Evolutionary conservation across 2,113 vertebrate species (phyloP).

Genomic region (Bujurquina vittata): DNA sequence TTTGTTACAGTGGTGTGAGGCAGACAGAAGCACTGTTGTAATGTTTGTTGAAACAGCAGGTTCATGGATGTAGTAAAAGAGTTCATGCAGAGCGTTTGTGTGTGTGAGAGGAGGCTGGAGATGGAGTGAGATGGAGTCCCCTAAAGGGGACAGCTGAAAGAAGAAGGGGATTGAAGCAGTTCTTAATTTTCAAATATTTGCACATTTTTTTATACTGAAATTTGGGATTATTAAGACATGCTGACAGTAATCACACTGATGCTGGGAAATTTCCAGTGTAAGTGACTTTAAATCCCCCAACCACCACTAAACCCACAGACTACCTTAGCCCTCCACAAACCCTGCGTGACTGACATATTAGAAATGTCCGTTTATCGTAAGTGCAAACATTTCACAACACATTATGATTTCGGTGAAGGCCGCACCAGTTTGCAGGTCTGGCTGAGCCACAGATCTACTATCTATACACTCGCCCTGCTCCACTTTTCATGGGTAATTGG

Average conservation of each 20-base stretch:
- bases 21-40: not conserved
- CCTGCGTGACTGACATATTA: not conserved
- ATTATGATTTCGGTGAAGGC: not conserved
- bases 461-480: not conserved
- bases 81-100: not conserved
- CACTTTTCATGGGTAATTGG: slow-evolving; percentile 66
- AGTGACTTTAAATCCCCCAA: not conserved
- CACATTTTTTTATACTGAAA: not conserved
- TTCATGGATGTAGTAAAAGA: not conserved
- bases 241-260: not conserved
- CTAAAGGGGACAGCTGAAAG: not conserved
- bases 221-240: not conserved
- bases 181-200: not conserved
- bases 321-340: not conserved
- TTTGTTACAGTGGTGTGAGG: not conserved
- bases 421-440: not conserved
- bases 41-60: not conserved
- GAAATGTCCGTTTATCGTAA: not conserved
- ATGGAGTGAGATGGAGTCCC: not conserved
- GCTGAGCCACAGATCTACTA: slow-evolving; percentile 30
- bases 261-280: too few species aligned
- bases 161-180: not conserved
- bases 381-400: not conserved
- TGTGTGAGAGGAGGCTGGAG: not conserved
- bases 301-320: not conserved